Conservation (phyloP, 2,888 invertebrate species). For the Phalangium opilio region DNA sequence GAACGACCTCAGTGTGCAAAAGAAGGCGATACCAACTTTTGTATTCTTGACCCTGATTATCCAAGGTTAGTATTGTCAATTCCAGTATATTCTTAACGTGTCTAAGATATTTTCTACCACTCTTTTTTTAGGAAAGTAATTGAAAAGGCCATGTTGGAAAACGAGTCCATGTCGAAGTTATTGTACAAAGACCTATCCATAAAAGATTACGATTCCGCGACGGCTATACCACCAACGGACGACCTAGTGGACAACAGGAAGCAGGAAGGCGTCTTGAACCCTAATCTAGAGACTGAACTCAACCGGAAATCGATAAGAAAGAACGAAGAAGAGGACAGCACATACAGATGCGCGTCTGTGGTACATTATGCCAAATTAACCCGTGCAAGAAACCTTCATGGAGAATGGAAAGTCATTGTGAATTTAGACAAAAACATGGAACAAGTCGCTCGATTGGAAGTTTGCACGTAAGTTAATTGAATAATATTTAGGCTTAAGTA, state of each 20-base stretch:
- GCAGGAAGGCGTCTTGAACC: neutral
- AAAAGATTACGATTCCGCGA: slow-evolving; percentile 4
- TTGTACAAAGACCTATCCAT: slow-evolving; percentile 12
- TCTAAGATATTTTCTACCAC: slow-evolving; percentile 2
- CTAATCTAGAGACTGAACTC: too few species aligned
- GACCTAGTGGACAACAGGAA: neutral
- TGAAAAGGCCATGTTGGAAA: too few species aligned
- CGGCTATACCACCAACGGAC: slow-evolving; percentile 4
- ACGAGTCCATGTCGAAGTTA: slow-evolving; percentile 4
- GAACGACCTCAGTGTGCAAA: too few species aligned
- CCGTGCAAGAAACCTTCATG: slow-evolving; percentile 12
- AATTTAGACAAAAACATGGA: slow-evolving; percentile 13
- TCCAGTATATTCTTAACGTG: too few species aligned
- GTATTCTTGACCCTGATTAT: slow-evolving; percentile 4
- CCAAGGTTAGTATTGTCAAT: slow-evolving; percentile 3
- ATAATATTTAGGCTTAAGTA: too few species aligned
- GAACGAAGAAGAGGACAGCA: neutral
- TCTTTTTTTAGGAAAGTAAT: slow-evolving; percentile 8
- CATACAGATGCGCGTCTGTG: slow-evolving; percentile 12
- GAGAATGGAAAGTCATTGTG: slow-evolving; percentile 18
- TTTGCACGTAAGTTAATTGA: slow-evolving; percentile 16
- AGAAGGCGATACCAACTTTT: slow-evolving; percentile 2
- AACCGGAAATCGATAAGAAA: neutral
- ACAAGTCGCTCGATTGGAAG: slow-evolving; percentile 15
- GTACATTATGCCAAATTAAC: slow-evolving; percentile 13